Evolutionary conservation across 2,888 invertebrate species (phyloP).

Genomic region (Alsophila aescularia): DNA sequence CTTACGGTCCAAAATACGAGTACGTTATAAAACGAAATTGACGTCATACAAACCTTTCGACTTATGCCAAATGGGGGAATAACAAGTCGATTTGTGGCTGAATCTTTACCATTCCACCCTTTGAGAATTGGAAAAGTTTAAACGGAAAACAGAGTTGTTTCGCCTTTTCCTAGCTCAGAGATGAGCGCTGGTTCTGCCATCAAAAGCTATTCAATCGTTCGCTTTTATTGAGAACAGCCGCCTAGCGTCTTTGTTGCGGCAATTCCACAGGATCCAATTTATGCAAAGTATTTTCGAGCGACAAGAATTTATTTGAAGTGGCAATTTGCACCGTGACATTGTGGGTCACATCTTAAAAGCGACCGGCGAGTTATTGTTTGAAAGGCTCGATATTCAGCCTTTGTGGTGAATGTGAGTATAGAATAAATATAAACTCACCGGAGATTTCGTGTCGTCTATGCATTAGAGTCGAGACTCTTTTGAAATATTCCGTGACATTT

Average conservation of each 20-base stretch:
- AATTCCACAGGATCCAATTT: conserved; percentile 75
- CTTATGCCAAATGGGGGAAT: conserved; percentile 53
- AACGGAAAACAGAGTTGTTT: conserved; percentile 50
- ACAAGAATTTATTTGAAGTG: conserved; percentile 78
- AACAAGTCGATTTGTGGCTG: conserved; percentile 54
- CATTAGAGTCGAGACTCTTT: conserved; percentile 23
- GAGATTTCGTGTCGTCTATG: conserved; percentile 26
- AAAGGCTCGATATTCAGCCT: conserved; percentile 52
- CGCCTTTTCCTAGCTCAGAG: conserved; percentile 37
- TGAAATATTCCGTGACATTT: conserved; percentile 18
- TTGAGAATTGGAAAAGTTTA: conserved; percentile 43
- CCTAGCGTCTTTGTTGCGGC: conserved; percentile 75
- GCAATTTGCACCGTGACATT: conserved; percentile 64
- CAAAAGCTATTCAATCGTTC: conserved; percentile 77
- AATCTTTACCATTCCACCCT: conserved; percentile 45
- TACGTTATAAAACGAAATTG: conserved; percentile 44
- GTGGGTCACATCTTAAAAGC: conserved; percentile 59
- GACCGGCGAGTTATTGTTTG: conserved; percentile 52
- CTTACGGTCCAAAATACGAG: conserved; percentile 39
- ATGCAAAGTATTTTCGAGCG: conserved; percentile 81
- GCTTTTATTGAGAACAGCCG: conserved; percentile 75
- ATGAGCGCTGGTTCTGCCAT: conserved; percentile 64
- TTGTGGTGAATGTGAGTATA: conserved; percentile 35
- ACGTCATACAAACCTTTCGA: conserved; percentile 48
- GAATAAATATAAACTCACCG: conserved; percentile 32